A percentile compares a stretch with the other conserved stretches of the same genome.
Conservation (phyloP, 2,113 vertebrate species). For the Bombycilla garrulus region DNA sequence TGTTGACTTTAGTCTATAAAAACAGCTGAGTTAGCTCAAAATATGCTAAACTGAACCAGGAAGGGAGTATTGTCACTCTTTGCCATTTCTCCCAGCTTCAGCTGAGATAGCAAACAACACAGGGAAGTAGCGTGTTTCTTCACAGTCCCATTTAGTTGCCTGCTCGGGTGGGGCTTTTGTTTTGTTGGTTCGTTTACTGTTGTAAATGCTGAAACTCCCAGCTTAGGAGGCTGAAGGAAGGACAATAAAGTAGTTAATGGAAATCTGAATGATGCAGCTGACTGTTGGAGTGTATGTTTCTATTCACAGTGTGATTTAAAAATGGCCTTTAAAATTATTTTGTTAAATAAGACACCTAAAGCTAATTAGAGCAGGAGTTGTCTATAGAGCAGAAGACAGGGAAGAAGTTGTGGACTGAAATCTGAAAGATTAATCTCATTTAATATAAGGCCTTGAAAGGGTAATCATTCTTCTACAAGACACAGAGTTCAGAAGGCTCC, state of each 20-base stretch:
- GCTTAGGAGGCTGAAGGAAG: neutral
- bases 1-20: neutral
- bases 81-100: neutral
- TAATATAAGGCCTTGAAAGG: neutral
- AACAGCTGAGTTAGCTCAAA: neutral
- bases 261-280: neutral
- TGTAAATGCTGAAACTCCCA: neutral
- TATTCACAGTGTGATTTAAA: neutral
- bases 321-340: neutral
- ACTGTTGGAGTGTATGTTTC: neutral
- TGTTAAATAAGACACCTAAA: conserved; percentile 20
- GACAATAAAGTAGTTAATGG: neutral
- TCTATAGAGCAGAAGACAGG: neutral
- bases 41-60: neutral
- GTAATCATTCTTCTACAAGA: neutral
- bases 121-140: neutral
- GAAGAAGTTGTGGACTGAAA: neutral
- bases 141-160: neutral
- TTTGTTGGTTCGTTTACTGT: neutral
- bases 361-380: conserved; percentile 19
- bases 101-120: neutral
- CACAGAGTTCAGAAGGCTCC: neutral
- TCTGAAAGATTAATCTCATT: neutral
- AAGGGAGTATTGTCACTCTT: neutral
- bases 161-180: neutral